A percentile compares a stretch with the other conserved stretches of the same genome.
These are phyloP conservation scores for Enteromius afrohamiltoni DNA, from an alignment of 2,797 vertebrate genomes.

Conservation along the genomic window DNA sequence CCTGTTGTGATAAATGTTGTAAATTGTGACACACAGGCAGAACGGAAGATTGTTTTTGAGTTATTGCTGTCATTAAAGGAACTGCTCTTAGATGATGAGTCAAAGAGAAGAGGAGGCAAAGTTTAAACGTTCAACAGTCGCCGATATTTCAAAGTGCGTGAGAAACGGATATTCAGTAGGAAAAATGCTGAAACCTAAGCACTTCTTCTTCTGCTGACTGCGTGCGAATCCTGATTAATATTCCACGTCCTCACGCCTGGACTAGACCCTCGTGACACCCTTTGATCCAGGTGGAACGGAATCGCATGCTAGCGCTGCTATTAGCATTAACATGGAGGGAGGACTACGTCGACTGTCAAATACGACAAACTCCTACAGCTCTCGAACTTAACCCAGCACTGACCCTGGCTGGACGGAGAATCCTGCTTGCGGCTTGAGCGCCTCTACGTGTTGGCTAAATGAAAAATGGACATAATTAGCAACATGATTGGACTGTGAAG, in stretches of 20 bases:
- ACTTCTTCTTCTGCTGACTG: not conserved
- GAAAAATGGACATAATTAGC: slow-evolving; percentile 61
- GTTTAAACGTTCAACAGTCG: not conserved
- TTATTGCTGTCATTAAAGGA: slow-evolving; percentile 38
- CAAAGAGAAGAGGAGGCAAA: slow-evolving; percentile 24
- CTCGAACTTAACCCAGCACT: slow-evolving; percentile 35
- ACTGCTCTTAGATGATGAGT: slow-evolving; percentile 27
- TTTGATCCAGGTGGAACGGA: slow-evolving; percentile 27
- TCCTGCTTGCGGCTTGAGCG: not conserved
- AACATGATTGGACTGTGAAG: slow-evolving; percentile 61
- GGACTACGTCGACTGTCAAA: not conserved
- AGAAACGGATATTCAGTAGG: not conserved
- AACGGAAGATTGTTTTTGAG: slow-evolving; percentile 29
- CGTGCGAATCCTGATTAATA: slow-evolving; percentile 3
- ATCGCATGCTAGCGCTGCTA: slow-evolving; percentile 10
- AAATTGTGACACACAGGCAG: not conserved
- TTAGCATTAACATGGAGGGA: slow-evolving; percentile 13
- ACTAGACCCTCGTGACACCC: not conserved
- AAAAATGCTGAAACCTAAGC: slow-evolving; percentile 29
- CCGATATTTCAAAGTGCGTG: not conserved
- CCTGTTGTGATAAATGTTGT: slow-evolving; percentile 35
- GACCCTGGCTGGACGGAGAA: slow-evolving; percentile 32
- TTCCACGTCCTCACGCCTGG: not conserved
- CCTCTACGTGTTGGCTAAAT: slow-evolving; percentile 49
- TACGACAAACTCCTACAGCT: slow-evolving; percentile 14